phyloP scores from a whole-genome alignment of 1,140 invertebrate genomes.

The Drosophila obscura region DNA sequence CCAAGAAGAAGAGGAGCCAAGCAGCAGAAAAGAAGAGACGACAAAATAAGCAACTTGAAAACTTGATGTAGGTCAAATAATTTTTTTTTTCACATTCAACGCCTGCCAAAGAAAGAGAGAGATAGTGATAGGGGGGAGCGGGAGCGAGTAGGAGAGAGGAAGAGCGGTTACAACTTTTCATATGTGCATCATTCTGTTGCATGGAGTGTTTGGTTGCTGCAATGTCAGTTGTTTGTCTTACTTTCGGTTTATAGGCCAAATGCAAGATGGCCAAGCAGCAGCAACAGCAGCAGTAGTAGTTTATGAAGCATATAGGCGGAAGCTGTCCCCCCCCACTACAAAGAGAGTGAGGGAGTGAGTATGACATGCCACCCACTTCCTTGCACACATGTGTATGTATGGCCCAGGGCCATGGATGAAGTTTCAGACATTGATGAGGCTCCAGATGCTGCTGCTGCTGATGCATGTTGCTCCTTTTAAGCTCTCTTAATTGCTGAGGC shows the following conservation, averaged over 20 bases:
- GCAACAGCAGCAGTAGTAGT: constrained; percentile 34
- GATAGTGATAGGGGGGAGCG: constrained; percentile 18
- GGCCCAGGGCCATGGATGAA: constrained; percentile 36
- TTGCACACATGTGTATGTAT: constrained; percentile 11
- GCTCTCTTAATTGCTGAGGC: constrained; percentile 63
- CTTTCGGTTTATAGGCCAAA: constrained; percentile 77
- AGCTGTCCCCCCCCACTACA: constrained; percentile 10
- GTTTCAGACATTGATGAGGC: constrained; percentile 49
- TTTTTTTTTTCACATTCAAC: constrained; percentile 54
- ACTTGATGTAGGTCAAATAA: constrained; percentile 82
- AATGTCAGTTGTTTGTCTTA: constrained; percentile 37
- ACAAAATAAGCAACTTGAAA: constrained; percentile 81
- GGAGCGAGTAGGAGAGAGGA: constrained; percentile 12
- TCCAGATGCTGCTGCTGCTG: constrained; percentile 30
- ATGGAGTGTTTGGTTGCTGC: too few relatives aligned
- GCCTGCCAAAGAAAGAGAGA: constrained; percentile 39
- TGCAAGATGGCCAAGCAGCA: constrained; percentile 44
- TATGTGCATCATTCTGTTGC: constrained; percentile 5
- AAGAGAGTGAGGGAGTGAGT: neutral
- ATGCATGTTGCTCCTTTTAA: constrained; percentile 35
- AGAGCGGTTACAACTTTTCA: constrained; percentile 33
- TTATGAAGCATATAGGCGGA: constrained; percentile 64
- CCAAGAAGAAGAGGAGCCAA: constrained; percentile 25
- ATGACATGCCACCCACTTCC: neutral
- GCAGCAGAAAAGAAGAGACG: constrained; percentile 40